phyloP scores from a whole-genome alignment of 2,888 invertebrate species.

The Uropetala carovei region DNA sequence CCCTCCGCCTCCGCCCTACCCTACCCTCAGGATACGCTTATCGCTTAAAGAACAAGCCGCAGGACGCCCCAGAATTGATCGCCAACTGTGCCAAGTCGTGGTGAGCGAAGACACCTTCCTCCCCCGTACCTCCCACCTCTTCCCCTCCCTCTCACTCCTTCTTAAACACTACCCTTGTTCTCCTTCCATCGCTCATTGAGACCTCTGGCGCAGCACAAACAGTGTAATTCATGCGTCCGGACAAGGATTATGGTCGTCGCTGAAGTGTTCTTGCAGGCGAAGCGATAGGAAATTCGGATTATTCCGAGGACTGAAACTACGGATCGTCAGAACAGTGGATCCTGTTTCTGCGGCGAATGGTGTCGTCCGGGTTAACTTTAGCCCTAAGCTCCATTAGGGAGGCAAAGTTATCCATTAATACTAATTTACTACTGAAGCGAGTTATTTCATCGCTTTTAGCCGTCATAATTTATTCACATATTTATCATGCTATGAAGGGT shows the following conservation, averaged over 20 bases:
- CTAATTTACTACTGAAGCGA: too few species aligned
- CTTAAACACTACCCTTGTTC: too few species aligned
- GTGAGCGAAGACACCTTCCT: not conserved
- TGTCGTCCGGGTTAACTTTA: too few species aligned
- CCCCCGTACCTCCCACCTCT: not conserved
- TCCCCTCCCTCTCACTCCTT: not conserved
- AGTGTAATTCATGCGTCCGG: not conserved
- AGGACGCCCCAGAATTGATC: not conserved
- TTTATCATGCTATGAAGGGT: too few species aligned
- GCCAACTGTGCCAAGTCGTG: not conserved
- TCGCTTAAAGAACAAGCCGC: not conserved
- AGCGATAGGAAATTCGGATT: conserved; percentile 34
- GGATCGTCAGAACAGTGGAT: too few species aligned
- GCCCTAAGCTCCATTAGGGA: too few species aligned
- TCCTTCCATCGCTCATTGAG: not conserved
- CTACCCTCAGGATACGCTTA: not conserved
- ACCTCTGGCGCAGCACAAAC: conserved; percentile 3
- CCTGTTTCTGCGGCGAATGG: too few species aligned
- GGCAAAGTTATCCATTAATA: too few species aligned
- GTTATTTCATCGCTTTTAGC: too few species aligned
- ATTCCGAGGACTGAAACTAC: too few species aligned
- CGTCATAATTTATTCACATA: too few species aligned
- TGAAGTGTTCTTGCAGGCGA: not conserved
- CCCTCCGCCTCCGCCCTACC: not conserved
- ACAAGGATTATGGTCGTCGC: not conserved